Base-by-base conservation (phyloP, 2,113 vertebrate species). In the Ammodytes marinus region DNA sequence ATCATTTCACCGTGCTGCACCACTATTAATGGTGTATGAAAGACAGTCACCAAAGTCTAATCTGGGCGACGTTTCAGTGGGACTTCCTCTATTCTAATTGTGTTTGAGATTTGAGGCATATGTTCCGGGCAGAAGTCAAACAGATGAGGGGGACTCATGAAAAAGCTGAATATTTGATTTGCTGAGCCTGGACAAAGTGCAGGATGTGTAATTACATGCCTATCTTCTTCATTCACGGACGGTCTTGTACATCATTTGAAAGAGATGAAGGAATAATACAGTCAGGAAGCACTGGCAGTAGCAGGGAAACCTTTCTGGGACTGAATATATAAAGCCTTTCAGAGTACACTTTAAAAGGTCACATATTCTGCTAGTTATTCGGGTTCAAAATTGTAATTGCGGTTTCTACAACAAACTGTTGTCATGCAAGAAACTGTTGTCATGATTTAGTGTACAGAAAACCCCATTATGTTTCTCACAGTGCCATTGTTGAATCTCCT, bases 21-120 rank as follows among this genome's bases (percentile, higher is more conserved):
- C 60, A 37, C 59, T 58, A 68, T 76, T 91, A 89, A 89, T 84
- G 81, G 60, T 57, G 85, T 81, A 73, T 81, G 74, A 83, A 86
- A 81, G 73, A 82, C 78, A 83, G 71, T 72, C 79, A 70, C 79
- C 74, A 10, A 73, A 73, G 87, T 83, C 64, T 81, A 69, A 86
- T 79, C 86, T 81, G n/a, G 54, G 71, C 17, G 7, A 40, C 11
- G 19, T 77, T 86, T 88, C 68, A 77, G 57, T 52, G 80, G 83
- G 71, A 69, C 37, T 63, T 79, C 49, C n/a, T 55, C 40, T 42
- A 43, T 64, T 86, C 17, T 84, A 86, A 88, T 86, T 81, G 59
- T n/a, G n/a, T n/a, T n/a, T 27, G 27, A 70, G 64, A 82, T 69
- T 49, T 35, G 65, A 84, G 27, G 73, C 69, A 80, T 66, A 70